Conservation (phyloP, 2,888 invertebrate species). For the Dolichomitus sp. region DNA sequence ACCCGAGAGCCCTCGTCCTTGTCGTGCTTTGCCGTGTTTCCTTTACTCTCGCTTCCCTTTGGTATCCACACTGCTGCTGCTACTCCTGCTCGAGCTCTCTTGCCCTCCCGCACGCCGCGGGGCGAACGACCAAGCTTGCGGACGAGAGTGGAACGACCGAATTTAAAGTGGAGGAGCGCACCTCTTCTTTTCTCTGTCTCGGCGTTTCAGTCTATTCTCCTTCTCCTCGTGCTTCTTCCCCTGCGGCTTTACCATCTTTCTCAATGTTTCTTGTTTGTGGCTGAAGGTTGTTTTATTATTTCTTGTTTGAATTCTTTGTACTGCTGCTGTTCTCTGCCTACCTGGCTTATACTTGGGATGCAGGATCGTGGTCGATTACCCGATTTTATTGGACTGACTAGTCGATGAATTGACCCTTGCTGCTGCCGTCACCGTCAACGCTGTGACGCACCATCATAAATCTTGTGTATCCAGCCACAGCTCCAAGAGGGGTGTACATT, state of each 20-base stretch:
- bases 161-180: conserved; percentile 64
- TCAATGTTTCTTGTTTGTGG: conserved; percentile 13
- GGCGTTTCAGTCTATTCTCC: background rate
- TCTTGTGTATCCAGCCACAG: background rate
- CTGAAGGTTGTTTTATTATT: conserved; percentile 7
- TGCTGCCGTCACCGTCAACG: background rate
- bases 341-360: conserved; percentile 1
- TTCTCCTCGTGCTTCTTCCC: conserved; percentile 28
- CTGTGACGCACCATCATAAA: conserved; percentile 3
- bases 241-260: background rate
- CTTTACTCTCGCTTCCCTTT: conserved; percentile 31
- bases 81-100: conserved; percentile 24
- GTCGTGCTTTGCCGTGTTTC: conserved; percentile 1
- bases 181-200: conserved; percentile 26
- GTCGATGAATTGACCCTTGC: conserved; percentile 14
- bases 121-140: conserved; percentile 67
- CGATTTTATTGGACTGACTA: conserved; percentile 9
- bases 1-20: conserved; percentile 7
- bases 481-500: background rate
- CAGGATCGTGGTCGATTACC: conserved; percentile 28
- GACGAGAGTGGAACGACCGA: conserved; percentile 68
- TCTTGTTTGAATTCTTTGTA: conserved; percentile 19
- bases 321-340: background rate
- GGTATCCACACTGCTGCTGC: background rate
- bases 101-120: conserved; percentile 45